phyloP scores from a whole-genome alignment of 2,888 invertebrate genomes.

The Cancer borealis region DNA sequence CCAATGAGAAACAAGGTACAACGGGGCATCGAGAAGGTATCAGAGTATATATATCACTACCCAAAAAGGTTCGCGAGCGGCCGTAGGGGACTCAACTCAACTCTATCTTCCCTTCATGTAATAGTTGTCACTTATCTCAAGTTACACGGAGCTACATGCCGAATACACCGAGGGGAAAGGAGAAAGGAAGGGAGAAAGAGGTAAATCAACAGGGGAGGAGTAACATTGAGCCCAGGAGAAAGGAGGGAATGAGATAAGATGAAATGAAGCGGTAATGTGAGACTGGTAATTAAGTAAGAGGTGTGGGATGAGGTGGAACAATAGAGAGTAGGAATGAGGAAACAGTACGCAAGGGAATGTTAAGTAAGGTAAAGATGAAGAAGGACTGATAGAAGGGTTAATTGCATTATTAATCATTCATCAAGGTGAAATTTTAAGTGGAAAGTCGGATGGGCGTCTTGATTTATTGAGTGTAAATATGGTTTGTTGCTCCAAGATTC shows the following conservation, averaged over 20 bases:
- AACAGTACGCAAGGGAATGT: not conserved
- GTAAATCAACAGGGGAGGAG: not conserved
- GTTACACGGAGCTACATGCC: not conserved
- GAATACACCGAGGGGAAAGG: not conserved
- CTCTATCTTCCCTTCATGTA: slow-evolving; percentile 24
- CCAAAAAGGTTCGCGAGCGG: not conserved
- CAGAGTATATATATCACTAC: not conserved
- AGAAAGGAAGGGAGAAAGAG: not conserved
- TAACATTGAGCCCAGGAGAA: not conserved
- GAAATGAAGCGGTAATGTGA: not conserved
- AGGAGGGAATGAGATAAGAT: not conserved
- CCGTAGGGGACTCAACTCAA: not conserved
- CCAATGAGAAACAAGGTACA: not conserved
- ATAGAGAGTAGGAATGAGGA: not conserved
- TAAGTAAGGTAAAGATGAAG: not conserved
- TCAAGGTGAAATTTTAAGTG: not conserved
- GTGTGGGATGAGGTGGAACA: not conserved
- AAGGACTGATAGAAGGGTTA: not conserved
- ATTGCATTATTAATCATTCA: slow-evolving; percentile 17
- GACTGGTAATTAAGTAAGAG: not conserved
- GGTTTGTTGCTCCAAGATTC: not conserved
- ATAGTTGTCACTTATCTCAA: not conserved
- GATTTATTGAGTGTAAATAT: not conserved
- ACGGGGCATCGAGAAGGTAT: not conserved
- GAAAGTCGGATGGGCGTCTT: not conserved